These are phyloP conservation scores for Rhinoraja longicauda DNA, from an alignment of 2,797 vertebrate genomes.

Conservation along the genomic window DNA sequence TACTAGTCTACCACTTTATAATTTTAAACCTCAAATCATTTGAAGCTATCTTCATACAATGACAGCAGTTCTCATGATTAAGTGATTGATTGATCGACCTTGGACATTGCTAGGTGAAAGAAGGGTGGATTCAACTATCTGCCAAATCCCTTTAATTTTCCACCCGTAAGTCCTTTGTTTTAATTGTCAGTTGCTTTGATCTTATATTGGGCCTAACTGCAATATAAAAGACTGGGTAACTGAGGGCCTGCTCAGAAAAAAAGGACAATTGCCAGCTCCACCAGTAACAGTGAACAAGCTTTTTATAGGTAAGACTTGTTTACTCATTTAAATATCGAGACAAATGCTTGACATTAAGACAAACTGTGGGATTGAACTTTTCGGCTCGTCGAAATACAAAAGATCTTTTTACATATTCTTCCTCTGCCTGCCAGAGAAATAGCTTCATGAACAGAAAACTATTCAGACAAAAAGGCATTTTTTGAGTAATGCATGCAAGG, in stretches of 20 bases:
- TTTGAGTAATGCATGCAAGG: constrained; percentile 21
- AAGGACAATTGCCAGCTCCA: constrained; percentile 16
- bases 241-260: not conserved
- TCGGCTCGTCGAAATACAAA: constrained; percentile 53
- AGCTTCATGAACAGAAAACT: constrained; percentile 50
- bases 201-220: not conserved
- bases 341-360: constrained; percentile 62
- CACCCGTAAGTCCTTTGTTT: not conserved
- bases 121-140: not conserved
- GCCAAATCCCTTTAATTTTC: not conserved
- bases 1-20: not conserved
- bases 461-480: constrained; percentile 36
- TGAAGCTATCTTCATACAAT: not conserved
- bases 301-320: constrained; percentile 45
- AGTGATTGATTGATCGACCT: not conserved
- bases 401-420: constrained; percentile 47
- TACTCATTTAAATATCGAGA: constrained; percentile 51
- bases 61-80: not conserved
- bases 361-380: constrained; percentile 51
- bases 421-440: constrained; percentile 45
- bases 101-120: not conserved
- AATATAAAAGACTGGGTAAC: not conserved
- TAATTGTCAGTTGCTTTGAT: not conserved
- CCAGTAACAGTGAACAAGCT: constrained; percentile 19
- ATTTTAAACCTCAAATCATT: not conserved